Evolutionary conservation across 2,888 invertebrate genomes (phyloP), one percentile per base, ranked within the genome.

Genomic region (Drosophila prolongata): DNA sequence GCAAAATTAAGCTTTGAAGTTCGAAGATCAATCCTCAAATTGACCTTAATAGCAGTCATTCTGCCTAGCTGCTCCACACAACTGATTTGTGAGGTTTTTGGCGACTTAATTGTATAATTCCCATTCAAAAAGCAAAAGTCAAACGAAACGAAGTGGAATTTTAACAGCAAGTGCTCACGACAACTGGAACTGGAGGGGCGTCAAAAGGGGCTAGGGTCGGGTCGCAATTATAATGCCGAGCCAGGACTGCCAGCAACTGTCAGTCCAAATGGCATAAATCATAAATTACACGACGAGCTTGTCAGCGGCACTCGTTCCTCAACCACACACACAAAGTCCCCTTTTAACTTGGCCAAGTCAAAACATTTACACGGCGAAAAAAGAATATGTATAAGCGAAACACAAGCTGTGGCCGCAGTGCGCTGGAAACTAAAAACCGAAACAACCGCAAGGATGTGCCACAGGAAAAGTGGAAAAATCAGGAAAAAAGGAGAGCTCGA

Each of bases 281-380:
- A 78, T 78, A 75, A 78, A 78, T 78, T 78, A 78, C 78, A 78
- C 71, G 67, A 78, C 75, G 59, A 75, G 75, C 76, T 77, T 78
- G 78, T 78, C 78, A 76, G 67, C 66, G 78, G 78, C 78, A 78
- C 67, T 74, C 66, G 76, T 61, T 42, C 9, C 30, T 11, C 46
- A 27, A 43, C 24, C 42, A 24, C 34, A 27, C 40, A 35, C 19
- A 16, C 42, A 27, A 27, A 13, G 6, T 27, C 50, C 52, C 16
- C 43, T 38, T 11, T 37, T 53, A 59, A 59, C 53, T 59, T 53
- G 54, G 60, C 75, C 72, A 42, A 57, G 57, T 71, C 71, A 71
- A 71, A 75, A 65, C 77, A 76, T 74, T 74, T 76, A 70, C 61
- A 76, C 40, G 34, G 27, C 27, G 37, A 19, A 43, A 47, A 62